phyloP scores from a whole-genome alignment of 2,797 vertebrate genomes.

The Arrhamphus sclerolepis region DNA sequence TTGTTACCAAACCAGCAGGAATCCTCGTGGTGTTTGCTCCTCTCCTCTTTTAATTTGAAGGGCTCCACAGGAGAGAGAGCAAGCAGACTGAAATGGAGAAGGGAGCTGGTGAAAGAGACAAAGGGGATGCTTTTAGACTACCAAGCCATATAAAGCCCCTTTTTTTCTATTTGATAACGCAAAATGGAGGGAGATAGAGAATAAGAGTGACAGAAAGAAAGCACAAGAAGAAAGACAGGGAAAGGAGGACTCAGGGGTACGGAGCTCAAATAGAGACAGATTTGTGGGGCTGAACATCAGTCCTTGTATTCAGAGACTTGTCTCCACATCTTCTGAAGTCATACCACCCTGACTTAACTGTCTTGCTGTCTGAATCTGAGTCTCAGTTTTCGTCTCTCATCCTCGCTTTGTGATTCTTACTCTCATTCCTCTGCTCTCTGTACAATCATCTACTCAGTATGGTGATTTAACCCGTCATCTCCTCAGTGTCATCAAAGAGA shows the following conservation, averaged over 20 bases:
- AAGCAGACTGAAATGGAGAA: slow-evolving; percentile 36
- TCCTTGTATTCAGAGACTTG: slow-evolving; percentile 14
- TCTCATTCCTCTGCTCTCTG: slow-evolving; percentile 38
- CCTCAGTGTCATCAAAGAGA: slow-evolving; percentile 69
- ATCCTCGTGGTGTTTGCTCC: slow-evolving; percentile 60
- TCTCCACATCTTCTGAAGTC: slow-evolving; percentile 41
- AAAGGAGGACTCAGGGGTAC: slow-evolving; percentile 5
- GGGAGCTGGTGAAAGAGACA: slow-evolving; percentile 37
- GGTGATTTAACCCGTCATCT: slow-evolving; percentile 72
- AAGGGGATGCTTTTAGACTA: slow-evolving; percentile 59
- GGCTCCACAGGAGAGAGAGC: slow-evolving; percentile 37
- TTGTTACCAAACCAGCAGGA: slow-evolving; percentile 47
- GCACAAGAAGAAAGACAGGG: too few species aligned
- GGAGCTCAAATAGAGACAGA: slow-evolving; percentile 6
- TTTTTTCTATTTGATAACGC: slow-evolving; percentile 48
- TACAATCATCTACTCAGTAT: slow-evolving; percentile 40
- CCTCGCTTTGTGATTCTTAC: slow-evolving; percentile 17
- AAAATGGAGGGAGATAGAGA: slow-evolving; percentile 26
- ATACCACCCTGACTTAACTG: slow-evolving; percentile 29
- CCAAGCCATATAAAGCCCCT: slow-evolving; percentile 52
- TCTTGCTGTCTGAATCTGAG: slow-evolving; percentile 11
- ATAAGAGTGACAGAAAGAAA: slow-evolving; percentile 3
- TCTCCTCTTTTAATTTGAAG: slow-evolving; percentile 53
- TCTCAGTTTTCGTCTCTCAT: slow-evolving; percentile 30
- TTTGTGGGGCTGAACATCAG: slow-evolving; percentile 33